A percentile compares a stretch with the other conserved stretches of the same genome.
Conservation (phyloP, 2,113 vertebrate genomes). For the Callipepla californica region DNA sequence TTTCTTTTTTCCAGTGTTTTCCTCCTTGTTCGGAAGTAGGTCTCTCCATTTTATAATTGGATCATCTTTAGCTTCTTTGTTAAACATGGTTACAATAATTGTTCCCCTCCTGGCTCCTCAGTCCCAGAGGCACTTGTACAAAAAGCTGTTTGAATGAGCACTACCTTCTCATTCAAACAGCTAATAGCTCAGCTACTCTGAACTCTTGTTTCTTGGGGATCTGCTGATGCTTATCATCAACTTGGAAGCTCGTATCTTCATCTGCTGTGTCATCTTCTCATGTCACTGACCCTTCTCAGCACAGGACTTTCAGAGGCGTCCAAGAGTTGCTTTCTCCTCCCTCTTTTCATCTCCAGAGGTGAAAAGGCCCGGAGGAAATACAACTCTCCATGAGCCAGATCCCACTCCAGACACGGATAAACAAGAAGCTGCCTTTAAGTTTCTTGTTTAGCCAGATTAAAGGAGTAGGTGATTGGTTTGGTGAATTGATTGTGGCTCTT, state of each 20-base stretch:
- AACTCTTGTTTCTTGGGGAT: background rate
- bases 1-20: conserved; percentile 28
- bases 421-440: background rate
- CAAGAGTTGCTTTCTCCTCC: background rate
- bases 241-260: background rate
- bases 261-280: background rate
- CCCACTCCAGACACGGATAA: background rate
- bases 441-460: background rate
- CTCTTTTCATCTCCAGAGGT: background rate
- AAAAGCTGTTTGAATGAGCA: background rate
- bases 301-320: background rate
- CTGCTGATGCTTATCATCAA: accelerated
- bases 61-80: conserved; percentile 43
- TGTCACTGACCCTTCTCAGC: background rate
- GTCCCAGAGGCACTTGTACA: background rate
- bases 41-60: background rate
- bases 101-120: background rate
- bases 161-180: background rate
- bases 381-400: background rate
- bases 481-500: background rate
- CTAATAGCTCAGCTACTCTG: background rate
- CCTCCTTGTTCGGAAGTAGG: background rate
- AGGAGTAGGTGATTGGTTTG: background rate
- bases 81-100: background rate
- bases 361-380: background rate